These are phyloP conservation scores for Drosophila mercatorum DNA, from an alignment of 2,888 invertebrate genomes.

Conservation along the genomic window DNA sequence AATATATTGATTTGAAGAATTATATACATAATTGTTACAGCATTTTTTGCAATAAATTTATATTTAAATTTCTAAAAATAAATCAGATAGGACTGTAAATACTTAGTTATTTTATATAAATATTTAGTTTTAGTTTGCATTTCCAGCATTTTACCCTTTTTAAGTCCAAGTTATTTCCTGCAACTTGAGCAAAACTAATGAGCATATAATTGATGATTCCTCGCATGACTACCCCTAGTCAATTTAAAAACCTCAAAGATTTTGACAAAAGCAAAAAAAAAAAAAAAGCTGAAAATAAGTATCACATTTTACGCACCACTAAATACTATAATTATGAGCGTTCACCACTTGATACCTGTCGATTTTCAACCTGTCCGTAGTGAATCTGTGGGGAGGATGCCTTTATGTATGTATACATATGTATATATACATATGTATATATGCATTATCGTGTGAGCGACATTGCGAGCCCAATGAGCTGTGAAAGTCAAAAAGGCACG, in stretches of 20 bases:
- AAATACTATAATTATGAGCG: slow-evolving; percentile 74
- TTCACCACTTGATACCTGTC: slow-evolving; percentile 77
- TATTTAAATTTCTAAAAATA: too few species aligned
- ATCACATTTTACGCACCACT: slow-evolving; percentile 73
- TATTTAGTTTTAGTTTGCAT: background rate
- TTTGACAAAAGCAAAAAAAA: slow-evolving; percentile 22
- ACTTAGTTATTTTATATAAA: background rate
- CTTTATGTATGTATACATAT: background rate
- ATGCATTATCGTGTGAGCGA: slow-evolving; percentile 62
- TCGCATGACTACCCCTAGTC: slow-evolving; percentile 37
- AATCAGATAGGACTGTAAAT: too few species aligned
- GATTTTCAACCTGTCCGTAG: slow-evolving; percentile 56
- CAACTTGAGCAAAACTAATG: background rate
- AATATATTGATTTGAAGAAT: too few species aligned
- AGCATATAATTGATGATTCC: slow-evolving; percentile 1
- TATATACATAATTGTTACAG: too few species aligned
- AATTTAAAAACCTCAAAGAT: slow-evolving; percentile 20
- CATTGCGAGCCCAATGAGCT: slow-evolving; percentile 70
- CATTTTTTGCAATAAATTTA: too few species aligned
- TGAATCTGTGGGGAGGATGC: slow-evolving; percentile 19
- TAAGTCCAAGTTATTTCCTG: background rate
- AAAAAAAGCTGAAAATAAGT: slow-evolving; percentile 17
- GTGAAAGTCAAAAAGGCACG: slow-evolving; percentile 71
- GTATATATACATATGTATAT: too few species aligned
- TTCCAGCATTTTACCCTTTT: background rate